A percentile compares a stretch with the other conserved stretches of the same genome.
phyloP scores from a whole-genome alignment of 1,140 invertebrate genomes.

The Drosophila serrata region DNA sequence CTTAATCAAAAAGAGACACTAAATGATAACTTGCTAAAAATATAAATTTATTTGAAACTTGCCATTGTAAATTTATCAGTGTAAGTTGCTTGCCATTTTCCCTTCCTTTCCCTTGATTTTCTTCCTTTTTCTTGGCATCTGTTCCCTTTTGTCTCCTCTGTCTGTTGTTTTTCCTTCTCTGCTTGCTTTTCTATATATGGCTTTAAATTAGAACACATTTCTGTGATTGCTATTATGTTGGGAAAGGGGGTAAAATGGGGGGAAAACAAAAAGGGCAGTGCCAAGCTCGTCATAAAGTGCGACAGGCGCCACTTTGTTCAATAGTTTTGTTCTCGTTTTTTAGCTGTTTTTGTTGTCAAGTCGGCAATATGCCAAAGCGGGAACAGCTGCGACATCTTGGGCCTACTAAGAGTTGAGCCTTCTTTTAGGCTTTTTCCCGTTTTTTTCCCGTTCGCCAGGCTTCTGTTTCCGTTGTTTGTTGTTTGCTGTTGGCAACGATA shows the following conservation, averaged over 20 bases:
- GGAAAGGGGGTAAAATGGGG: not conserved
- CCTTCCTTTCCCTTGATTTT: not conserved
- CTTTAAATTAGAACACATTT: constrained; percentile 83
- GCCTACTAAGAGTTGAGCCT: constrained; percentile 44
- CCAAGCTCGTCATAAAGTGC: constrained; percentile 66
- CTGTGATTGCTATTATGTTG: constrained; percentile 69
- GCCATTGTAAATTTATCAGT: not conserved
- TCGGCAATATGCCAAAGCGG: constrained; percentile 74
- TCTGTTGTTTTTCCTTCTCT: constrained; percentile 35
- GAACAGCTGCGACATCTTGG: constrained; percentile 58
- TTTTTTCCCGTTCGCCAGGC: constrained; percentile 14
- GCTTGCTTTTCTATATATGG: constrained; percentile 51
- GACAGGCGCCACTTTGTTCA: constrained; percentile 77
- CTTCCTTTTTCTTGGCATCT: constrained; percentile 71
- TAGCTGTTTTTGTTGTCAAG: constrained; percentile 65
- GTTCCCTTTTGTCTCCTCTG: constrained; percentile 45
- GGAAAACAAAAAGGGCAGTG: constrained; percentile 16
- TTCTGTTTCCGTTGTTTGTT: constrained; percentile 41
- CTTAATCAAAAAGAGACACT: too few relatives aligned
- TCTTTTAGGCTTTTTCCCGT: constrained; percentile 13
- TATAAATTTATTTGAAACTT: not conserved
- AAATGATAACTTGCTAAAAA: too few relatives aligned
- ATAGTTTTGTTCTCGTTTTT: constrained; percentile 63
- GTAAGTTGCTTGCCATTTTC: not conserved
- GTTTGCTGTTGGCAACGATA: constrained; percentile 55